phyloP scores from a whole-genome alignment of 2,888 invertebrate genomes.

The Alsophila aescularia region DNA sequence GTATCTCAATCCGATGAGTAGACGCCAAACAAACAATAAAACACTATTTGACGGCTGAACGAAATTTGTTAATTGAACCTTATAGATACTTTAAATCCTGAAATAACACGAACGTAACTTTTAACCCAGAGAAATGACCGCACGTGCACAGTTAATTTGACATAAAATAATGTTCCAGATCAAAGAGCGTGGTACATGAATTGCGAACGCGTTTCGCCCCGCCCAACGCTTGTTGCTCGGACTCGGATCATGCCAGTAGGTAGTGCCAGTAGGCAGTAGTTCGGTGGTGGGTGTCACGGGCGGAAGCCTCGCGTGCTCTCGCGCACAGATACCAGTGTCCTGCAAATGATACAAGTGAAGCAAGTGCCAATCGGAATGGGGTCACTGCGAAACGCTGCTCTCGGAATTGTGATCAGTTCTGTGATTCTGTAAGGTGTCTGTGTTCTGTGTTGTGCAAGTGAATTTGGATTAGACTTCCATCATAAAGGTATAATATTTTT shows the following conservation, averaged over 20 bases:
- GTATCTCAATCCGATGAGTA: too few relatives aligned
- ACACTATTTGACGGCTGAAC: too few relatives aligned
- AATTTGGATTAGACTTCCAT: constrained; percentile 1
- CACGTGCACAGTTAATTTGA: too few relatives aligned
- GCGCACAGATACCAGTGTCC: constrained; percentile 51
- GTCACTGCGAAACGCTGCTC: constrained; percentile 15
- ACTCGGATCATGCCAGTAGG: constrained; percentile 37
- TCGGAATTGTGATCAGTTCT: constrained; percentile 10
- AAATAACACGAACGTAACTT: too few relatives aligned
- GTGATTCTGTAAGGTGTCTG: constrained; percentile 15
- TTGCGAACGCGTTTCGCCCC: constrained; percentile 28
- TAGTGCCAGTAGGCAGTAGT: constrained; percentile 41
- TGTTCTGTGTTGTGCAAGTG: constrained; percentile 4
- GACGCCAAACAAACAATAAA: too few relatives aligned
- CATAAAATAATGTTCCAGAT: constrained; percentile 26
- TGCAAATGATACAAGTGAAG: constrained; percentile 32
- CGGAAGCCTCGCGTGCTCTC: constrained; percentile 67
- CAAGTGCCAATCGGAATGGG: constrained; percentile 41
- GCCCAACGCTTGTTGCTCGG: constrained; percentile 41
- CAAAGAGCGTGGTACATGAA: constrained; percentile 28
- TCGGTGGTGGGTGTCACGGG: constrained; percentile 53
- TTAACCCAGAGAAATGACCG: too few relatives aligned
- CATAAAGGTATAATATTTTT: background rate
- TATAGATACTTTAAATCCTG: too few relatives aligned
- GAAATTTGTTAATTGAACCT: too few relatives aligned